phyloP scores from a whole-genome alignment of 2,888 invertebrate species.

The Diaprepes abbreviatus region DNA sequence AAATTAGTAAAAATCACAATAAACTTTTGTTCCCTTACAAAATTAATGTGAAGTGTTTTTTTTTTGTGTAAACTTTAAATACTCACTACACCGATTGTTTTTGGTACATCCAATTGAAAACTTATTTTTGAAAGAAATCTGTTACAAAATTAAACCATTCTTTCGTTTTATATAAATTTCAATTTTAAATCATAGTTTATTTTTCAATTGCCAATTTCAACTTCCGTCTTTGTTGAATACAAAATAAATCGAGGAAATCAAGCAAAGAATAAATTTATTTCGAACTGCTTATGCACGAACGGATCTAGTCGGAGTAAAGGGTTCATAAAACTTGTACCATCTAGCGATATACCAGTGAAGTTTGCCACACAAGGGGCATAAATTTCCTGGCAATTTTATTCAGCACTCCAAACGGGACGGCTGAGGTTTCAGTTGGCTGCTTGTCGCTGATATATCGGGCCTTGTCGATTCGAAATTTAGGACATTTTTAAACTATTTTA shows the following conservation, averaged over 20 bases:
- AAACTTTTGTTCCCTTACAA: too few relatives aligned
- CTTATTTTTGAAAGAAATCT: too few relatives aligned
- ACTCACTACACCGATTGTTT: too few relatives aligned
- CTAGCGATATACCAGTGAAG: slow-evolving; percentile 9
- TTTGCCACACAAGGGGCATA: slow-evolving; percentile 26
- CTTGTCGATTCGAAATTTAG: slow-evolving; percentile 22
- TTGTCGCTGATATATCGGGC: slow-evolving; percentile 24
- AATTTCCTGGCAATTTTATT: slow-evolving; percentile 24
- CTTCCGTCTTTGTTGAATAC: background rate
- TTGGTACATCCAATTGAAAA: too few relatives aligned
- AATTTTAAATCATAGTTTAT: background rate
- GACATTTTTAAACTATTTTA: slow-evolving; percentile 29
- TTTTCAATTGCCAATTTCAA: background rate
- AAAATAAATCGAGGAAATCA: background rate
- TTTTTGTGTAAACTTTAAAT: too few relatives aligned
- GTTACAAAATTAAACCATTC: too few relatives aligned
- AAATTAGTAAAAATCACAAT: too few relatives aligned
- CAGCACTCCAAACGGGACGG: slow-evolving; percentile 23
- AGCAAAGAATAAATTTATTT: slow-evolving; percentile 18
- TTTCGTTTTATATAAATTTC: too few relatives aligned
- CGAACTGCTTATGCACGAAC: slow-evolving; percentile 45
- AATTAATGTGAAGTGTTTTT: too few relatives aligned
- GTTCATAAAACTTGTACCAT: slow-evolving; percentile 50
- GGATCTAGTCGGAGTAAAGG: slow-evolving; percentile 48
- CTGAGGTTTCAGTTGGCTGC: slow-evolving; percentile 27